Conservation (phyloP, 2,888 invertebrate species). For the Pristionchus maxplancki region DNA sequence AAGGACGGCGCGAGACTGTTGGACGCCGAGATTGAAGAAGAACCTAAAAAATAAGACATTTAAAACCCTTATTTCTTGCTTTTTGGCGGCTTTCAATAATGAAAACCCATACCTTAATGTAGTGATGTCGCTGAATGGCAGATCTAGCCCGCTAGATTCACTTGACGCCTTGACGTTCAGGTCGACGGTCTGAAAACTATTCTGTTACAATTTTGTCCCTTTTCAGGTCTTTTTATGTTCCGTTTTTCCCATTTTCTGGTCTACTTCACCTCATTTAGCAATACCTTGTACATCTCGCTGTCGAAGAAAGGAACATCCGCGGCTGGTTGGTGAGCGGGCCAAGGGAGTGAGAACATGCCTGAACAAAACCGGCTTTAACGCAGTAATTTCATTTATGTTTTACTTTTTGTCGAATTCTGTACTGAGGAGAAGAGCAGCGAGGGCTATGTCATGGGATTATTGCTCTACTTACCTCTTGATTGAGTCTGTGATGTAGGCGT, state of each 20-base stretch:
- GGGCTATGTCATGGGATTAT: no score
- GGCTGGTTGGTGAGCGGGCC: slow-evolving; percentile 67
- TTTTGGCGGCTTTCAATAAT: no score
- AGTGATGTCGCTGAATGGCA: slow-evolving; percentile 70
- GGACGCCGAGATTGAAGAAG: slow-evolving; percentile 74
- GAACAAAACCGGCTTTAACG: no score
- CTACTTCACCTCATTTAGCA: no score
- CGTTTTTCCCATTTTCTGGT: no score
- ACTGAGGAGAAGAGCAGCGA: no score
- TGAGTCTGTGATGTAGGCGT: background rate
- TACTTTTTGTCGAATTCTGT: no score
- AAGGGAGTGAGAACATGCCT: slow-evolving; percentile 56
- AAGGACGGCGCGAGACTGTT: slow-evolving; percentile 67
- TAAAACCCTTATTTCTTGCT: no score
- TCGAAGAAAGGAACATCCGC: slow-evolving; percentile 71
- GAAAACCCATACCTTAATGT: slow-evolving; percentile 61
- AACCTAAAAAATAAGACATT: slow-evolving; percentile 57
- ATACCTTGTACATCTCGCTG: slow-evolving; percentile 59
- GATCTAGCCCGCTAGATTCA: slow-evolving; percentile 69
- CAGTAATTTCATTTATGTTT: no score
- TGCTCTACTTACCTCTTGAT: background rate
- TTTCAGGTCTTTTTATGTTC: no score
- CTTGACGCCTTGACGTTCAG: slow-evolving; percentile 67
- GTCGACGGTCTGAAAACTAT: slow-evolving; percentile 62
- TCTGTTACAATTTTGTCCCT: no score